phyloP scores from a whole-genome alignment of 2,888 invertebrate genomes.

The Choreutis nemorana region DNA sequence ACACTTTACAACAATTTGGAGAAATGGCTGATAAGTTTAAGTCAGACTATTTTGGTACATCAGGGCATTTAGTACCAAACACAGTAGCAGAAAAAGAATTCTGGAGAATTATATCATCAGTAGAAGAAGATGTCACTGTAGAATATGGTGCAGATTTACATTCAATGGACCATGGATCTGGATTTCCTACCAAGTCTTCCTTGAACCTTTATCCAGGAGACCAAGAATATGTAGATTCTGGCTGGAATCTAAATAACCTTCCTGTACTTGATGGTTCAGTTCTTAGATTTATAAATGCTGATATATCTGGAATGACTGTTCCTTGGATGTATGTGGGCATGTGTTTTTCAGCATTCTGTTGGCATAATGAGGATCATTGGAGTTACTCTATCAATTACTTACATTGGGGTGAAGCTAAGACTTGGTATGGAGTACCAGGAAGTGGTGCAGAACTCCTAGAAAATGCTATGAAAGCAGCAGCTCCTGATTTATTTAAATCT shows the following conservation, averaged over 20 bases:
- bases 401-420: slow-evolving; percentile 84
- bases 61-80: slow-evolving; percentile 69
- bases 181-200: slow-evolving; percentile 74
- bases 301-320: slow-evolving; percentile 77
- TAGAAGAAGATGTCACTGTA: slow-evolving; percentile 77
- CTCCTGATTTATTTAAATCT: slow-evolving; percentile 76
- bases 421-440: slow-evolving; percentile 84
- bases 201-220: slow-evolving; percentile 68
- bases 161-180: slow-evolving; percentile 78
- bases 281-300: slow-evolving; percentile 75
- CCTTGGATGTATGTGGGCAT: slow-evolving; percentile 89
- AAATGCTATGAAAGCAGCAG: slow-evolving; percentile 72
- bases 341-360: slow-evolving; percentile 85
- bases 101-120: slow-evolving; percentile 77
- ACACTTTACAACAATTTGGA: slow-evolving; percentile 76
- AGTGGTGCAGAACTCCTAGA: slow-evolving; percentile 74
- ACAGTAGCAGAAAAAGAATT: slow-evolving; percentile 76
- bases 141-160: slow-evolving; percentile 84
- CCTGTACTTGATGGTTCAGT: slow-evolving; percentile 76
- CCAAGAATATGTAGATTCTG: slow-evolving; percentile 71
- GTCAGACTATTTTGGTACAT: slow-evolving; percentile 76
- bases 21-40: slow-evolving; percentile 84
- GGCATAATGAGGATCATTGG: slow-evolving; percentile 89
- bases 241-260: slow-evolving; percentile 82
- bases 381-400: slow-evolving; percentile 83